These are phyloP conservation scores for Megamerina dolium DNA, from an alignment of 2,888 invertebrate species.

Conservation along the genomic window DNA sequence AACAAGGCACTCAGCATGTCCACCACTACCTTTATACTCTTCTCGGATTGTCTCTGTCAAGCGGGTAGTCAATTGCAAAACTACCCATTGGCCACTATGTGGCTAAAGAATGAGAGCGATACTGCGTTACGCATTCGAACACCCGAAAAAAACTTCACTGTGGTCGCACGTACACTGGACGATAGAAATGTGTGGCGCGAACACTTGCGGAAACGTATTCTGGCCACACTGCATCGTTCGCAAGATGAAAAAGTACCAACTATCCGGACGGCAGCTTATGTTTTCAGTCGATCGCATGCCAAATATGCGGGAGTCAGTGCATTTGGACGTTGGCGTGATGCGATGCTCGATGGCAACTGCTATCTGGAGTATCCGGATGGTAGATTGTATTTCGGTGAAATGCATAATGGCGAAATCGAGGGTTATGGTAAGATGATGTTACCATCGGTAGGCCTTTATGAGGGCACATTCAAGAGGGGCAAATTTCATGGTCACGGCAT, in stretches of 20 bases:
- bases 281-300: constrained; percentile 62
- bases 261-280: constrained; percentile 64
- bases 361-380: constrained; percentile 78
- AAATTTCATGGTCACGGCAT: constrained; percentile 75
- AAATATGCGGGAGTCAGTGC: constrained; percentile 74
- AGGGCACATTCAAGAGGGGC: constrained; percentile 64
- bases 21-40: constrained; percentile 70
- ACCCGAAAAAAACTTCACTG: constrained; percentile 70
- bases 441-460: constrained; percentile 59
- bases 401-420: constrained; percentile 55
- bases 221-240: constrained; percentile 59
- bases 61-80: constrained; percentile 59
- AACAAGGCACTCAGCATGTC: constrained; percentile 64
- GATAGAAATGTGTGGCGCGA: constrained; percentile 77
- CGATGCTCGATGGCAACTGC: constrained; percentile 77
- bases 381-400: constrained; percentile 72
- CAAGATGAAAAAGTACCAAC: constrained; percentile 57
- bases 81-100: constrained; percentile 68
- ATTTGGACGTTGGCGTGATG: constrained; percentile 72
- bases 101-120: constrained; percentile 72
- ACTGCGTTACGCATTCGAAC: constrained; percentile 65
- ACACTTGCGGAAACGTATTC: constrained; percentile 67
- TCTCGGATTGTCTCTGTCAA: constrained; percentile 77
- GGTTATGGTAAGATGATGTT: constrained; percentile 47
- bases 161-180: constrained; percentile 58